Base-by-base conservation (phyloP, 1,140 invertebrate species). In the Sesamia nonagrioides region DNA sequence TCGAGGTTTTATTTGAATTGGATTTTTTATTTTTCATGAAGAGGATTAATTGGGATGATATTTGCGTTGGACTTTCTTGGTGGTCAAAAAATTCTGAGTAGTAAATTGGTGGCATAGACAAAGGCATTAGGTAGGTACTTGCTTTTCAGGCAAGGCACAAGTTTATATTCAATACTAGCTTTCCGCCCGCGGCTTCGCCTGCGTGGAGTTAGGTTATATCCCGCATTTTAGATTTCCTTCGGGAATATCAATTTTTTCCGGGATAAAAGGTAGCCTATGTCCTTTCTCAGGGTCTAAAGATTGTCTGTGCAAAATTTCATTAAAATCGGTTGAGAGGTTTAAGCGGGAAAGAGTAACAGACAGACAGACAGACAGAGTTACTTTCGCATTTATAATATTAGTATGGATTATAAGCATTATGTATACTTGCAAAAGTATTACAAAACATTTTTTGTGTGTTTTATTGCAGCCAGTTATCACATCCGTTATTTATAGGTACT, bases 1-100 rank as follows among this genome's bases (percentile, higher is more conserved):
- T 60, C 33, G 54, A 71, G 13, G 4, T 73, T 58, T 58, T 58
- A 52, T 42, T 40, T 42, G 11, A 60, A 35, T 52, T 71, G 13
- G 2, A 27, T 13, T 71, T 52, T 35, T 33, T 58, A 58, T 58
- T 58, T 58, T 5, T 13, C 13, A 33, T 21, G 54, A 13, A 2
- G 2, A 9, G 9, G 2, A 56, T 56, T 11, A 13, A 45, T 13
- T 9, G 18, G 8, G 52, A 7, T 18, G 0, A 56, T 45, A 27
- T 27, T 27, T 27, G 27, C 27, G 27, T 27, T 27, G 3, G 27
- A 27, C n/a, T 54, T 18, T 18, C 50, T 54, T 7, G 6, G n/a
- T 54, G 5, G n/a, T 54, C 2, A 54, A 17, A 54, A 54, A 1
- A 54, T 54, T 18, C 50, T 40, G 50, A 54, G 17, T 54, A 8